A percentile compares a stretch with the other conserved stretches of the same genome.
Conservation (phyloP, 2,888 invertebrate species). For the Erynnis tages region DNA sequence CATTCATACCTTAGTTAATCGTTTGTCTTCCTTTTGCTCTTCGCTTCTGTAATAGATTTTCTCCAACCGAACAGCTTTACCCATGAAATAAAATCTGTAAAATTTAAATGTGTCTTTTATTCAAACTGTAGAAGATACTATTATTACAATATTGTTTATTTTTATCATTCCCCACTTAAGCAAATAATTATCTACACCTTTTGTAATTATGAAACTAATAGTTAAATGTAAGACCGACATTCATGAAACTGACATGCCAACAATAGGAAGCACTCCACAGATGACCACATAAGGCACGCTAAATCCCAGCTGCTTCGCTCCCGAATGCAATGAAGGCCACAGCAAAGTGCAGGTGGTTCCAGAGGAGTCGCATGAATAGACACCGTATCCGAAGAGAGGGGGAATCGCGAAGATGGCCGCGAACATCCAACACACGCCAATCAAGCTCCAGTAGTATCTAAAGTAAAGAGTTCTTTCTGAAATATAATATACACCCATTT, state of each 20-base stretch:
- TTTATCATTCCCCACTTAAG: too few species aligned
- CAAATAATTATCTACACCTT: too few species aligned
- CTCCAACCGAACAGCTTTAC: slow-evolving; percentile 68
- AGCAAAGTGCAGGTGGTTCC: slow-evolving; percentile 71
- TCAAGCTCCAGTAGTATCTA: slow-evolving; percentile 66
- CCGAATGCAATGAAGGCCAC: slow-evolving; percentile 66
- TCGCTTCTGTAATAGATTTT: slow-evolving; percentile 70
- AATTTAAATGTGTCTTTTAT: too few species aligned
- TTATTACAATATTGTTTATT: too few species aligned
- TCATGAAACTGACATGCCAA: slow-evolving; percentile 66
- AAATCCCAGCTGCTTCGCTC: slow-evolving; percentile 67
- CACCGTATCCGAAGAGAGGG: slow-evolving; percentile 74
- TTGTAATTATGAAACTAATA: too few species aligned
- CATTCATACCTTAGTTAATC: slow-evolving; percentile 61
- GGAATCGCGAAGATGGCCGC: slow-evolving; percentile 68
- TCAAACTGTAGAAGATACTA: too few species aligned
- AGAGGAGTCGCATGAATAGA: slow-evolving; percentile 75
- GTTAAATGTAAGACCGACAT: background rate
- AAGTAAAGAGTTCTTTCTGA: slow-evolving; percentile 67
- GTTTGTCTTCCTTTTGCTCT: slow-evolving; percentile 65
- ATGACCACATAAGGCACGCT: slow-evolving; percentile 66
- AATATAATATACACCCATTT: slow-evolving; percentile 36
- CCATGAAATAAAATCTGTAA: slow-evolving; percentile 72
- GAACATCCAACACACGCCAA: slow-evolving; percentile 67
- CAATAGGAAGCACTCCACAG: slow-evolving; percentile 65